Base-by-base conservation (phyloP, 2,797 vertebrate genomes). In the Oceanodroma leucorhoa region DNA sequence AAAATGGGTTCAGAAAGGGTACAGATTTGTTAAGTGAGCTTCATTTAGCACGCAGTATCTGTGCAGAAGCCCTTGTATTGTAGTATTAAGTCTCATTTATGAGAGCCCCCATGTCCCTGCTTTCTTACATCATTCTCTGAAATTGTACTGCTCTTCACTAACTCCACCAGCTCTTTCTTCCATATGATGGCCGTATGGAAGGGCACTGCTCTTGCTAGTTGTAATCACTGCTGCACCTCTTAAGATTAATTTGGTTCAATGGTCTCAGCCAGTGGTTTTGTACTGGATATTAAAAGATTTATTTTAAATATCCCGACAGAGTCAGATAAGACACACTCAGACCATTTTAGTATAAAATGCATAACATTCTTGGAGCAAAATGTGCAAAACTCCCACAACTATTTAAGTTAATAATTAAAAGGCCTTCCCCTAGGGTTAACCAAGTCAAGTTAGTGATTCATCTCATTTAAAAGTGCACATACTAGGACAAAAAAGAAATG, bases 321-420 rank as follows among this genome's bases (percentile, higher is more conserved):
- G 38, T 43, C 69, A 93, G 93, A 93, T 90, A 95, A 94, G 70
- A 93, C 75, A 91, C 69, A 95, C 27, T 87, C n/a, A 0, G 46
- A 12, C 70, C 41, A 65, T 83, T 89, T 70, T 58, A 71, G 24
- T 43, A 70, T 46, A 95, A 95, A 95, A 91, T 50, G n/a, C 41
- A 57, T 53, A 50, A 67, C 84, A 77, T 78, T 97, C 85, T 93
- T 79, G 26, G 4, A 94, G 72, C 17, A 87, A 90, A 96, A 87
- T 0, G 26, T 81, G 62, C 72, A 83, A 95, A 83, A 83, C 58
- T 84, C 86, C 80, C 82, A 88, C 73, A 93, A 51, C 61, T 94
- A 71, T 53, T 94, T 62, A 55, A 76, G 95, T 97, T 97, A 97
- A 97, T 97, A 7, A 97, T 97, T 97, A 93, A 94, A 94, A 91